Percentiles rank a stretch among this genome's conserved stretches.
Evolutionary conservation across 1,140 invertebrate genomes (phyloP).

Genomic region (Cheumatopsyche charites): DNA sequence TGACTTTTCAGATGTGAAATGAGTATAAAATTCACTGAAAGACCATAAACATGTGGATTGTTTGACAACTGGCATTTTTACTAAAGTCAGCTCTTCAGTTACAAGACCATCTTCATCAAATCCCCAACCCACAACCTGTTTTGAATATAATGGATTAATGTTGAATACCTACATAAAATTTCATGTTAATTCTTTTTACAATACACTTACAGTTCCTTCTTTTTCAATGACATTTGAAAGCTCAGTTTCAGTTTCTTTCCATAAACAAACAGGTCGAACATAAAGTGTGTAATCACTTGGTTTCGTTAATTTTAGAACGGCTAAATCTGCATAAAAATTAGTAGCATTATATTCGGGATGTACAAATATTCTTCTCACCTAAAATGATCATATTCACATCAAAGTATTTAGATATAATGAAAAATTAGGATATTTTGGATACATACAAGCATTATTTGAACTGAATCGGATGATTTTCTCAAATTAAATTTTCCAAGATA

Average conservation of each 20-base stretch:
- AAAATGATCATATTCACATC: slow-evolving; percentile 36
- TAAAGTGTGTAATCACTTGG: slow-evolving; percentile 58
- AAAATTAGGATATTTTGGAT: slow-evolving; percentile 30
- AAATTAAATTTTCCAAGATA: slow-evolving; percentile 62
- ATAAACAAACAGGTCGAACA: slow-evolving; percentile 68
- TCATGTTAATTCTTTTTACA: too few relatives aligned
- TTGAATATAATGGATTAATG: slow-evolving; percentile 42
- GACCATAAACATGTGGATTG: slow-evolving; percentile 63
- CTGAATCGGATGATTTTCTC: slow-evolving; percentile 58
- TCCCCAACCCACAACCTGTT: slow-evolving; percentile 70
- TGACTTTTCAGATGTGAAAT: slow-evolving; percentile 64
- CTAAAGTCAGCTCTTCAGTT: slow-evolving; percentile 60
- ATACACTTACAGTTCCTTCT: slow-evolving; percentile 56
- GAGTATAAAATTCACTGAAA: slow-evolving; percentile 61
- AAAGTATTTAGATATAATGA: slow-evolving; percentile 1
- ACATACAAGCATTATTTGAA: slow-evolving; percentile 57
- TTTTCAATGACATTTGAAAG: slow-evolving; percentile 59
- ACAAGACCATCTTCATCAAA: slow-evolving; percentile 62
- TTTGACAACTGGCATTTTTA: slow-evolving; percentile 63
- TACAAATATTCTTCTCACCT: slow-evolving; percentile 61
- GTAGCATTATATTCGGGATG: slow-evolving; percentile 66
- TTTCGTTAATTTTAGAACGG: slow-evolving; percentile 60
- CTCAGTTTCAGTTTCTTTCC: slow-evolving; percentile 58
- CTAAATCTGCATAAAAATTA: slow-evolving; percentile 64
- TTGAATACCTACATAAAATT: too few relatives aligned